Evolutionary conservation across 2,113 vertebrate genomes (phyloP).

Genomic region (Chloebia gouldiae): DNA sequence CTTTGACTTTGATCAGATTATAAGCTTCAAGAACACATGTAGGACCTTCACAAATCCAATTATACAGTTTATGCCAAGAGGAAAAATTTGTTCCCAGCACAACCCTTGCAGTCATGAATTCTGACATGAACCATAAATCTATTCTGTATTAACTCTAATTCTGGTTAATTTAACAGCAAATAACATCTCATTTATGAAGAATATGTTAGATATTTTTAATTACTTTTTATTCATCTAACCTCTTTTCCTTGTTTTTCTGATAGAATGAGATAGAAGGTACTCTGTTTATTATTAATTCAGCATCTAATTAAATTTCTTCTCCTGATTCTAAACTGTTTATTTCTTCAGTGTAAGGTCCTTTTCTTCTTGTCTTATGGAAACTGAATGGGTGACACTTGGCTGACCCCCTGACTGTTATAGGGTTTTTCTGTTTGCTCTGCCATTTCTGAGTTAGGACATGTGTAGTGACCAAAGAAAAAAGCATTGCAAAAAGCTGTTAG

Average conservation of each 20-base stretch:
- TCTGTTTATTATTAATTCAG: not conserved
- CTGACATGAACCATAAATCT: not conserved
- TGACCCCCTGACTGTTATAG: not conserved
- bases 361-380: not conserved
- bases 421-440: not conserved
- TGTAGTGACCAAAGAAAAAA: not conserved
- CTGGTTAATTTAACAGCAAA: not conserved
- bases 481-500: not conserved
- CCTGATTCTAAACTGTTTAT: not conserved
- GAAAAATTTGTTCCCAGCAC: not conserved
- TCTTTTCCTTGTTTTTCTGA: not conserved
- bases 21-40: not conserved
- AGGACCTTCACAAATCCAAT: slow-evolving; percentile 10
- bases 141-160: not conserved
- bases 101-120: not conserved
- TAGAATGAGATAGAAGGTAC: not conserved
- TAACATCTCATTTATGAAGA: not conserved
- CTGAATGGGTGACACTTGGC: not conserved
- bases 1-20: slow-evolving; percentile 19
- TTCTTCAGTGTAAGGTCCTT: not conserved
- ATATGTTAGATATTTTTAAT: not conserved
- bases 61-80: not conserved
- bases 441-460: not conserved
- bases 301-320: not conserved
- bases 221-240: not conserved